Evolutionary conservation across 2,797 vertebrate species (phyloP).

Genomic region (Anguilla megastoma): DNA sequence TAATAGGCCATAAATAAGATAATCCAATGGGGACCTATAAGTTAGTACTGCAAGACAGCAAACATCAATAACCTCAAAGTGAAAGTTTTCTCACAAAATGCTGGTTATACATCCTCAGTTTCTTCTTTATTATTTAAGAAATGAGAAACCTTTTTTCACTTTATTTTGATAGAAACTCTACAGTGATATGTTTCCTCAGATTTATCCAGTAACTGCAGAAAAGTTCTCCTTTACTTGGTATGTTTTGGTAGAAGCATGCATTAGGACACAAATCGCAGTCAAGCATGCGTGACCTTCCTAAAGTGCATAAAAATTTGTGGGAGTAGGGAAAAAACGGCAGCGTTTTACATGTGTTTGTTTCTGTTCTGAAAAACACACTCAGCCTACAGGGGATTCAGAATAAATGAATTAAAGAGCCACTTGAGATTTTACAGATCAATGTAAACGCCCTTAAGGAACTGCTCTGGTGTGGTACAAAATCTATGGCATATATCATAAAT

Average conservation of each 20-base stretch:
- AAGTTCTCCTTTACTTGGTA: not conserved
- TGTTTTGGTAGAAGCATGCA: not conserved
- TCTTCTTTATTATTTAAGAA: not conserved
- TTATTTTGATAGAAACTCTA: not conserved
- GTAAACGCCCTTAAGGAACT: constrained; percentile 39
- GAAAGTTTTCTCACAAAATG: constrained; percentile 5
- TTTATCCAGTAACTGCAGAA: not conserved
- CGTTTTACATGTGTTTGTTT: not conserved
- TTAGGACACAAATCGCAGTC: not conserved
- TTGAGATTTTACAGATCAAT: constrained; percentile 47
- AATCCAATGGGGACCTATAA: not conserved
- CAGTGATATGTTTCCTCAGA: not conserved
- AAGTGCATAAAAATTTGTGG: not conserved
- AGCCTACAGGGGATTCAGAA: constrained; percentile 21
- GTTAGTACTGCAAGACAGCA: not conserved
- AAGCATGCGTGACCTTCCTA: not conserved
- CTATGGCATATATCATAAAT: not conserved
- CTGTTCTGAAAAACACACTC: constrained; percentile 28
- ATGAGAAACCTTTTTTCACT: not conserved
- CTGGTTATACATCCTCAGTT: not conserved
- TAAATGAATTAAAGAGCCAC: constrained; percentile 36
- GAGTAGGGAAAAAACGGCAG: not conserved
- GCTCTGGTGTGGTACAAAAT: constrained; percentile 23
- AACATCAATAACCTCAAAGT: not conserved
- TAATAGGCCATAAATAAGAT: not conserved